These are phyloP conservation scores for Petrocephalus schoutedeni DNA, from an alignment of 2,797 vertebrate species.

Conservation along the genomic window DNA sequence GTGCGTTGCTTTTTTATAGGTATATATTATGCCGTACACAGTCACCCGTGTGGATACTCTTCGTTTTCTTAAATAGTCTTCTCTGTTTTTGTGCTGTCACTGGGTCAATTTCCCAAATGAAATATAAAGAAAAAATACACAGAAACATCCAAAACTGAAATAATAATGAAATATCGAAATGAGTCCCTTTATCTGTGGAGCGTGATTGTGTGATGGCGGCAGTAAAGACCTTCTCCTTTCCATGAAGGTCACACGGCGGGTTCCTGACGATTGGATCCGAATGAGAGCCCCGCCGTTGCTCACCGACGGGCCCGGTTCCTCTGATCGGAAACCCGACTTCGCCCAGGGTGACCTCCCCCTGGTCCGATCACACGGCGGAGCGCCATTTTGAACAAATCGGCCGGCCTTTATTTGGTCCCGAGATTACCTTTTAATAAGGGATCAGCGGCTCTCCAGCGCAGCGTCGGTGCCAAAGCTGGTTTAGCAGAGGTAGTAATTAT, in stretches of 20 bases:
- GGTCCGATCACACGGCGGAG: slow-evolving; percentile 43
- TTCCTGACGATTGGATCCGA: slow-evolving; percentile 64
- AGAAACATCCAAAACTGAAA: neutral
- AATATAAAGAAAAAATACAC: neutral
- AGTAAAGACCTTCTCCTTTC: slow-evolving; percentile 55
- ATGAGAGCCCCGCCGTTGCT: slow-evolving; percentile 60
- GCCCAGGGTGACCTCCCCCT: slow-evolving; percentile 56
- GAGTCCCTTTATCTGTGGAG: slow-evolving; percentile 52
- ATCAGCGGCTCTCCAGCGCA: slow-evolving; percentile 53
- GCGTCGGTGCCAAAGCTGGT: slow-evolving; percentile 40
- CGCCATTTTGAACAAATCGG: slow-evolving; percentile 59
- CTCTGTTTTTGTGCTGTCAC: slow-evolving; percentile 24
- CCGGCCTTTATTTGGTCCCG: slow-evolving; percentile 56
- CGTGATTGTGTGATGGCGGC: slow-evolving; percentile 52
- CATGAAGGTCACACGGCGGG: slow-evolving; percentile 65
- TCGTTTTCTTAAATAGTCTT: neutral
- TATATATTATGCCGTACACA: neutral
- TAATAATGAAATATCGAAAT: slow-evolving; percentile 29
- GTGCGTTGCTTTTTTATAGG: neutral
- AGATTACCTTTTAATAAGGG: slow-evolving; percentile 66
- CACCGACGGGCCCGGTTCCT: slow-evolving; percentile 51
- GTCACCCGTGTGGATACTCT: neutral
- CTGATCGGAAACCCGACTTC: slow-evolving; percentile 53
- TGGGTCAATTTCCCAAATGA: neutral
- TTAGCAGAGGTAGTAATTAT: slow-evolving; percentile 53